A percentile compares a stretch with the other conserved stretches of the same genome.
phyloP scores from a whole-genome alignment of 2,888 invertebrate species.

The Aphodius granarius region DNA sequence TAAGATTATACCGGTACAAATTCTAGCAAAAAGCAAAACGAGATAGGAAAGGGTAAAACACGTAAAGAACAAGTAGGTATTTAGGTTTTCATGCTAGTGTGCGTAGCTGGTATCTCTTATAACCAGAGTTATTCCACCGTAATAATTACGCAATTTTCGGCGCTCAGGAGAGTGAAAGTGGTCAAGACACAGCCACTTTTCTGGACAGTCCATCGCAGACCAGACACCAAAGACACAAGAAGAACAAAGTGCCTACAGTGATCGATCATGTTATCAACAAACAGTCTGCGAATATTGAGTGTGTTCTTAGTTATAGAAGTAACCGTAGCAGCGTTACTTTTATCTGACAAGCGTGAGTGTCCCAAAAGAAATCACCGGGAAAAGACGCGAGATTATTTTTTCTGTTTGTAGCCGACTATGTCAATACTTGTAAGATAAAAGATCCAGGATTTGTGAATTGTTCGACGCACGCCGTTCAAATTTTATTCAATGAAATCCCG shows the following conservation, averaged over 20 bases:
- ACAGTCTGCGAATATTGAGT: not conserved
- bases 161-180: not conserved
- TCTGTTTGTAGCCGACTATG: constrained; percentile 62
- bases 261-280: not conserved
- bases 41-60: not conserved
- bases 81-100: not conserved
- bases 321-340: constrained; percentile 7
- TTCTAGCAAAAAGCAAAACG: not conserved
- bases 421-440: constrained; percentile 66
- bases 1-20: not conserved
- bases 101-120: not conserved
- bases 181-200: not conserved
- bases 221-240: not conserved
- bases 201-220: not conserved
- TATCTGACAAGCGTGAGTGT: constrained; percentile 25
- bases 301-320: not conserved
- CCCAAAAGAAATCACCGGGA: not conserved
- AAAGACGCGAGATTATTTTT: not conserved
- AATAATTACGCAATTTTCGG: constrained; percentile 6
- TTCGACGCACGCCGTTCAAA: constrained; percentile 68
- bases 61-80: not conserved
- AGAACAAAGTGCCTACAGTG: not conserved
- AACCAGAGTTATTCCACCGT: not conserved
- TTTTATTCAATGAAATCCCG: constrained; percentile 64
- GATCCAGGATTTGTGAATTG: constrained; percentile 67